Evolutionary conservation across 2,888 invertebrate species (phyloP).

Genomic region (Pandemis heparana): DNA sequence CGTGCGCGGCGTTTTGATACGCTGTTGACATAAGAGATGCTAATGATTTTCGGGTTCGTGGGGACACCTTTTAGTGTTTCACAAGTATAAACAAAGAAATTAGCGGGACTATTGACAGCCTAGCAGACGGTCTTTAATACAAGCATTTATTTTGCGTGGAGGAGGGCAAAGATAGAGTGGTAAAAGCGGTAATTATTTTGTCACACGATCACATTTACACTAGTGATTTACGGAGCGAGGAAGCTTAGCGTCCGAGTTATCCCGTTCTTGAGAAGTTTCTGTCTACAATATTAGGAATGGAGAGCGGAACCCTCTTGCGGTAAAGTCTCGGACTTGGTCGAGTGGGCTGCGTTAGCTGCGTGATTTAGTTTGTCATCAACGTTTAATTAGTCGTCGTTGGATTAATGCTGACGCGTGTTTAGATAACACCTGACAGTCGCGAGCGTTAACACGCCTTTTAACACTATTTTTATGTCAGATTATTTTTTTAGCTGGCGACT

Average conservation of each 20-base stretch:
- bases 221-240: too few species aligned
- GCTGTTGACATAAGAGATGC: constrained; percentile 1
- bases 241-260: too few species aligned
- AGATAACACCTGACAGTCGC: constrained; percentile 20
- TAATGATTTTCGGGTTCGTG: constrained; percentile 23
- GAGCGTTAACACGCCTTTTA: constrained; percentile 23
- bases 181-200: too few species aligned
- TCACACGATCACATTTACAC: too few species aligned
- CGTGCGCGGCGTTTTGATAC: constrained; percentile 14
- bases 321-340: constrained; percentile 1
- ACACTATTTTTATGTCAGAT: constrained; percentile 21
- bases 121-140: too few species aligned
- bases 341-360: constrained; percentile 26
- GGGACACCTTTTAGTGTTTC: constrained; percentile 17
- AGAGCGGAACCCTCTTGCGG: constrained; percentile 8
- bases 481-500: constrained; percentile 32
- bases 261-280: neutral
- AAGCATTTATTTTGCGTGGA: neutral
- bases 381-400: constrained; percentile 32
- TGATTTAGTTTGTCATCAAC: constrained; percentile 39
- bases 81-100: constrained; percentile 1
- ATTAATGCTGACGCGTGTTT: constrained; percentile 34
- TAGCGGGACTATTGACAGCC: neutral
- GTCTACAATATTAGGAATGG: neutral
- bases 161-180: too few species aligned